Evolutionary conservation across 2,113 vertebrate species (phyloP).

Genomic region (Corythornis madagascariensis): DNA sequence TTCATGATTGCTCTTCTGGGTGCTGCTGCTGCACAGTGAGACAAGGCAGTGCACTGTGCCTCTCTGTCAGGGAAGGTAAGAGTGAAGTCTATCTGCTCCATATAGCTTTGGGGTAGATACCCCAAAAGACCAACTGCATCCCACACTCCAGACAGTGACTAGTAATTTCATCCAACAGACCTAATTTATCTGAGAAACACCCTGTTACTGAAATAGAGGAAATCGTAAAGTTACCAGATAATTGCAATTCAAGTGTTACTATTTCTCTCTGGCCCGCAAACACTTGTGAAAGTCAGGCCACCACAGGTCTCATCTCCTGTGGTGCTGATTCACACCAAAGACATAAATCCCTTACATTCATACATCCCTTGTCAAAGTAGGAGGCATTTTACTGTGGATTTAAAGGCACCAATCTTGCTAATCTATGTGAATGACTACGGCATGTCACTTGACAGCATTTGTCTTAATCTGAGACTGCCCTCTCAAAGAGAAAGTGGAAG

Average conservation of each 20-base stretch:
- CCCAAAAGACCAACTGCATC: neutral
- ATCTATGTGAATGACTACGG: neutral
- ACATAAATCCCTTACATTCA: neutral
- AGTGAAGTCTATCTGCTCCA: neutral
- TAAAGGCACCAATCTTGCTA: neutral
- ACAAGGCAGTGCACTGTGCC: rapidly evolving
- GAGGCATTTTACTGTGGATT: neutral
- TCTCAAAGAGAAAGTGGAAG: neutral
- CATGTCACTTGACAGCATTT: neutral
- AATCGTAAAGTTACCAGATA: neutral
- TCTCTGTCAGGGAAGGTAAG: neutral
- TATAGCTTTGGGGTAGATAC: neutral
- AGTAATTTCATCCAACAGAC: neutral
- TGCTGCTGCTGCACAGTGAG: rapidly evolving
- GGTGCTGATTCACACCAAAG: neutral
- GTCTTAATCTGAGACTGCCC: neutral
- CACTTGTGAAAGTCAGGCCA: neutral
- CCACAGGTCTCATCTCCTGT: neutral
- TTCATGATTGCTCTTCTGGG: rapidly evolving
- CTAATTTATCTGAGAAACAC: neutral
- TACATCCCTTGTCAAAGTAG: neutral
- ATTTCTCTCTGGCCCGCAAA: neutral
- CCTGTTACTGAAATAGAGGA: neutral
- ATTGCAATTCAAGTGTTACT: neutral
- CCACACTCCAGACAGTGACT: neutral